phyloP scores from a whole-genome alignment of 2,113 vertebrate species.

The Eudyptes chrysolophus region DNA sequence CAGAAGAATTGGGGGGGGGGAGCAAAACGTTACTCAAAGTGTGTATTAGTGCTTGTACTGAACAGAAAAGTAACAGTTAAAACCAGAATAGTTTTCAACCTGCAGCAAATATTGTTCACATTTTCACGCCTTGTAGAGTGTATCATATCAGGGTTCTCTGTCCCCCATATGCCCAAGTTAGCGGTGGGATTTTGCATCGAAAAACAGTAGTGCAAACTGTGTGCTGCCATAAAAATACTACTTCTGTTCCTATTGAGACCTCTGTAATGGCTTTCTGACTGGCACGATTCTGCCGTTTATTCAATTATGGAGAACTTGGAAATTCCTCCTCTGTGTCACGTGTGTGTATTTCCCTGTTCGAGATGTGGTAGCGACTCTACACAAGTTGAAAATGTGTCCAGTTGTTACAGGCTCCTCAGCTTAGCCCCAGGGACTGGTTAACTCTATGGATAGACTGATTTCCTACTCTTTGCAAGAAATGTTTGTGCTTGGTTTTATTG shows the following conservation, averaged over 20 bases:
- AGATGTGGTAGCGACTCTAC: neutral
- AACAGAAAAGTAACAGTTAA: neutral
- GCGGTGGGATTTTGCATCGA: neutral
- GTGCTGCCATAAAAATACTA: neutral
- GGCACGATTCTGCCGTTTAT: fast-evolving
- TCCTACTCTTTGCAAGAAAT: neutral
- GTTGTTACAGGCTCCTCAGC: neutral
- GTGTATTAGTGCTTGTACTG: neutral
- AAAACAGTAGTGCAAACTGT: neutral
- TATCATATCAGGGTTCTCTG: neutral
- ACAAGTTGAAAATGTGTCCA: neutral
- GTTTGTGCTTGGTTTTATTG: neutral
- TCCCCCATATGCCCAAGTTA: neutral
- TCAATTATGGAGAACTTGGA: neutral
- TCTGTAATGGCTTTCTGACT: neutral
- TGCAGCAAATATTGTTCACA: neutral
- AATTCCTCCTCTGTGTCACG: neutral
- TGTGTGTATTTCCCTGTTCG: neutral
- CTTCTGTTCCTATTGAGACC: neutral
- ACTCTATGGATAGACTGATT: neutral
- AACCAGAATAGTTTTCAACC: neutral
- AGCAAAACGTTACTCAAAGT: neutral
- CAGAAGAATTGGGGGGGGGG: neutral
- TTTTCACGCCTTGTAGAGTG: neutral
- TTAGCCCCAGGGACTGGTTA: neutral